Evolutionary conservation across 1,140 invertebrate species (phyloP), one percentile per base, ranked within the genome.

Genomic region (Habropoda laboriosa): DNA sequence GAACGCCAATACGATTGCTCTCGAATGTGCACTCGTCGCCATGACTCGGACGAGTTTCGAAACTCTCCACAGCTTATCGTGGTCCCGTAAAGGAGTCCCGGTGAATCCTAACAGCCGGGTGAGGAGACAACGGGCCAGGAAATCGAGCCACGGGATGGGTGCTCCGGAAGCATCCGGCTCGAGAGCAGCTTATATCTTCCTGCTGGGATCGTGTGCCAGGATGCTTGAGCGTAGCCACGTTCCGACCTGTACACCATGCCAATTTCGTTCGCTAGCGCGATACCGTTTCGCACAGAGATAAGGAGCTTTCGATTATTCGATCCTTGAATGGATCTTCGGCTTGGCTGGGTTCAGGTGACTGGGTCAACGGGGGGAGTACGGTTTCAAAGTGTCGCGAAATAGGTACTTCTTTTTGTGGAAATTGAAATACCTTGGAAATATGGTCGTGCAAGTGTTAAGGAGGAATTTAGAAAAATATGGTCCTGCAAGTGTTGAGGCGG

Each of bases 1-100:
- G 58, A 57, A 64, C 47, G 49, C 47, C 70, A 40, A 79, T 73
- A 73, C 57, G 77, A 72, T 73, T 57, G 70, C 77, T 55, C 49
- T 73, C 47, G 77, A 72, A 64, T 64, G 70, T 45, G 70, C 57
- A 47, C 49, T 63, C 58, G 45, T 79, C 67, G 68, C 55, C 42
- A 45, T 78, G 75, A 71, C 30, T n/a, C 49, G 27, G 30, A 64
- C 58, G 58, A 79, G 77, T 70, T 80, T 75, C 71, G 71, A 75
- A 75, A 75, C 60, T 80, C 71, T 32, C 32, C 27, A 35, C 60
- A n/a, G 49, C 49, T 75, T 80, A 75, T 80, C 78, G 78, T n/a
- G 16, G n/a, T 12, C 21, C 42, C 21, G 49, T 75, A 66, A 66
- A 79, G 60, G 70, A 74, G 51, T n/a, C 47, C 71, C n/a, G 71